Conservation (phyloP, 1,140 invertebrate species). For the Phymorhynchus buccinoides region DNA sequence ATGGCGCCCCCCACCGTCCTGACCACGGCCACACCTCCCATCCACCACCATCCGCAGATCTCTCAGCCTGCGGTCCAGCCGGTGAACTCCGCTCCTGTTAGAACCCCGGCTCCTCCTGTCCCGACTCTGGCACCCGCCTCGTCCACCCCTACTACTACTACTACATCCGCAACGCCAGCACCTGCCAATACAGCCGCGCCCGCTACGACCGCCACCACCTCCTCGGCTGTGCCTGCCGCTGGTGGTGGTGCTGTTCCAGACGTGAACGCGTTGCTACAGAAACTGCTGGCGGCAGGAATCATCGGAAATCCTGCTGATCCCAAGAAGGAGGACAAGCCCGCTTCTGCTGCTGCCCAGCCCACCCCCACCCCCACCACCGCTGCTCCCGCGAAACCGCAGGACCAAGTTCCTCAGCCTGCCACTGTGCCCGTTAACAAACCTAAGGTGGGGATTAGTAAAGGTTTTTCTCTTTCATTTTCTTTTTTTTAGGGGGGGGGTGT, state of each 20-base stretch:
- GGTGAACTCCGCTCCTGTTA: slow-evolving; percentile 18
- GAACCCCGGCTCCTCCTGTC: slow-evolving; percentile 7
- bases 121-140: background rate
- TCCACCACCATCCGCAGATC: background rate
- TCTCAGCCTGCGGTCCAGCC: too few species aligned
- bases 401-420: background rate
- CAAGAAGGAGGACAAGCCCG: slow-evolving; percentile 32
- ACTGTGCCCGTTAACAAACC: slow-evolving; percentile 5
- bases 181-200: background rate
- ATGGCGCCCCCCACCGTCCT: slow-evolving; percentile 5
- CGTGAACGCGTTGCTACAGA: slow-evolving; percentile 88
- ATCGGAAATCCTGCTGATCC: slow-evolving; percentile 75
- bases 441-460: too few species aligned
- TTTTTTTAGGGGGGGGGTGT: too few species aligned
- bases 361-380: background rate
- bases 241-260: slow-evolving; percentile 75
- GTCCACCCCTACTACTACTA: background rate
- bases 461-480: too few species aligned
- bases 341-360: background rate
- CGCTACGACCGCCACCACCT: background rate
- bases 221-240: background rate
- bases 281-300: slow-evolving; percentile 87
- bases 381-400: too few species aligned
- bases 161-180: background rate
- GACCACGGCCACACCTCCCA: background rate